A percentile compares a stretch with the other conserved stretches of the same genome.
These are phyloP conservation scores for Malurus splendens DNA, from an alignment of 2,797 vertebrate species.

Conservation along the genomic window DNA sequence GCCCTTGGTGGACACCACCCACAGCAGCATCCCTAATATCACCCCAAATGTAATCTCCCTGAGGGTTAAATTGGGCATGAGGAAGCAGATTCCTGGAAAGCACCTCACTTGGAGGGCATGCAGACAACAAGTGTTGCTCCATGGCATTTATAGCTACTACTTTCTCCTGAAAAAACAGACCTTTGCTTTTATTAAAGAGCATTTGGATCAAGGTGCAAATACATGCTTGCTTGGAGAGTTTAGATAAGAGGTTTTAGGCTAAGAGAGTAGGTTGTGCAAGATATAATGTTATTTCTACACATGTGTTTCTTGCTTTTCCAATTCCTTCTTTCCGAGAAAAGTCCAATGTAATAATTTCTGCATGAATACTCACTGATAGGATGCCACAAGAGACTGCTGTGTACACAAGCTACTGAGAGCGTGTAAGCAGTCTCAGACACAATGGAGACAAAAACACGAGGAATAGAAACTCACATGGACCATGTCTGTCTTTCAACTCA, in stretches of 20 bases:
- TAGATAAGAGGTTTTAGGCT: background rate
- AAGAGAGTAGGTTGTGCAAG: background rate
- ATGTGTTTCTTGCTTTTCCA: background rate
- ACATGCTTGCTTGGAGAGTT: background rate
- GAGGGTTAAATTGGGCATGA: background rate
- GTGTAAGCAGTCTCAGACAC: background rate
- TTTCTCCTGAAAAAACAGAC: background rate
- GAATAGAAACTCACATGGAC: background rate
- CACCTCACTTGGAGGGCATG: background rate
- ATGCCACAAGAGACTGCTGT: background rate
- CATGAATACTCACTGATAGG: background rate
- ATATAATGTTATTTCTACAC: background rate
- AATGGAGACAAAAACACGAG: background rate
- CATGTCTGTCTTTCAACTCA: background rate
- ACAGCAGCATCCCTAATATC: background rate
- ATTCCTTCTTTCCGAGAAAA: background rate
- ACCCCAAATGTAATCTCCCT: background rate
- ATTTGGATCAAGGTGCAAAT: background rate
- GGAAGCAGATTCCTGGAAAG: background rate
- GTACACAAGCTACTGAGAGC: background rate
- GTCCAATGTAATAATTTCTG: background rate
- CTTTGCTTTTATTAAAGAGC: constrained; percentile 21
- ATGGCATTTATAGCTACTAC: background rate
- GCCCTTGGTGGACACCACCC: fast-evolving
- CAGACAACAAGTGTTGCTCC: background rate